These are phyloP conservation scores for Lacerta viridis DNA, from an alignment of 2,797 vertebrate genomes.

Conservation along the genomic window DNA sequence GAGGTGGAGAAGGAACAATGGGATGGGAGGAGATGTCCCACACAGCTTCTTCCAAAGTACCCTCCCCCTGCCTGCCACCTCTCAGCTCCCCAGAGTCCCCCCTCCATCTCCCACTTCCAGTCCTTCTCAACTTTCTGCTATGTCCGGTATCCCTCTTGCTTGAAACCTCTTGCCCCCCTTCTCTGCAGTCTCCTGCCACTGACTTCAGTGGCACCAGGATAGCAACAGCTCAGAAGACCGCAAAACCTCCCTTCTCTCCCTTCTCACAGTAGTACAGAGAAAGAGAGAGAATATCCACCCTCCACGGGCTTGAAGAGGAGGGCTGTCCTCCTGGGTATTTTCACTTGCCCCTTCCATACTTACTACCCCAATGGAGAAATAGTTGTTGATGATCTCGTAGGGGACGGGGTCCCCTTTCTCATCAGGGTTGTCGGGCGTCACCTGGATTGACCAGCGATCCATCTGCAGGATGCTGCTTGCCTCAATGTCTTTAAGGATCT, in stretches of 20 bases:
- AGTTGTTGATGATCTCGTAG: conserved; percentile 96
- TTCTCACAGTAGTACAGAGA: not conserved
- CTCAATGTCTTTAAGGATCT: conserved; percentile 90
- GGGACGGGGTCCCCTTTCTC: conserved; percentile 91
- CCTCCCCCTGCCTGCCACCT: not conserved
- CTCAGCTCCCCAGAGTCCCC: not conserved
- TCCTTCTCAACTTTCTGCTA: no score
- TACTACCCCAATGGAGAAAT: conserved; percentile 97
- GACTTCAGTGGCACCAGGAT: not conserved
- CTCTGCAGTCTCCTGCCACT: not conserved
- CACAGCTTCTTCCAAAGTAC: no score
- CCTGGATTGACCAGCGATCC: conserved; percentile 93
- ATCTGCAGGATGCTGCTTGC: conserved; percentile 80
- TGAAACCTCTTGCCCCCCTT: not conserved
- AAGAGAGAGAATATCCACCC: not conserved
- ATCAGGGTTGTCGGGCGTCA: conserved; percentile 84
- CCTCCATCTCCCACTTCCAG: not conserved
- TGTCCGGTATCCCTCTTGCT: not conserved
- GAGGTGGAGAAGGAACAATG: not conserved
- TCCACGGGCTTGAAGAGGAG: not conserved
- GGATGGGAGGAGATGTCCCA: not conserved
- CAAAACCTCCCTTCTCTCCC: not conserved
- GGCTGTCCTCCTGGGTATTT: not conserved
- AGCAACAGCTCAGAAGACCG: not conserved
- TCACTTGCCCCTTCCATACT: conserved; percentile 56